Percentiles rank a stretch among this genome's conserved stretches.
Evolutionary conservation across 2,797 vertebrate genomes (phyloP).

Genomic region (Tapirus indicus): DNA sequence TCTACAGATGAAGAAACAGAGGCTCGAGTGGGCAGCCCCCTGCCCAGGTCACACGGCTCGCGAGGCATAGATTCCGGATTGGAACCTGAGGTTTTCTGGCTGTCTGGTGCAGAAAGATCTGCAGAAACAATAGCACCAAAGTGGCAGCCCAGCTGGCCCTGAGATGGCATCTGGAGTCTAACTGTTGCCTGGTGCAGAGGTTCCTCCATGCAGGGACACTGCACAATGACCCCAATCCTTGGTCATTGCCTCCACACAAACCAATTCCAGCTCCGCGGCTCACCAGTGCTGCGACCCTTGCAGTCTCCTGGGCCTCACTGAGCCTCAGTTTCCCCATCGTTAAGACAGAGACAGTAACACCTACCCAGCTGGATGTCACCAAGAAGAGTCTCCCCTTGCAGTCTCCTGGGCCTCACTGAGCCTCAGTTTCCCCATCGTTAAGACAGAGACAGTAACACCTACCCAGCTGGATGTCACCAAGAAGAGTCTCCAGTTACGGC

Average conservation of each 20-base stretch:
- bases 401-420: background rate
- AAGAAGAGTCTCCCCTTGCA: too few relatives aligned
- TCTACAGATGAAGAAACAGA: background rate
- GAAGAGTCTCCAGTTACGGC: background rate
- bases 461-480: background rate
- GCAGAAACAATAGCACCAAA: background rate
- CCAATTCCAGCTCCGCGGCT: background rate
- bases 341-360: background rate
- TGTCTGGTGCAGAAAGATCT: constrained; percentile 8
- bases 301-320: background rate
- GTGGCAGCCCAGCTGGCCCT: background rate
- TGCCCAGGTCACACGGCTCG: too few relatives aligned
- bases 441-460: background rate
- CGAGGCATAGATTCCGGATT: background rate
- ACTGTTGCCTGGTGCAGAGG: background rate
- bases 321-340: constrained; percentile 27
- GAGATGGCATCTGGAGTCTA: background rate
- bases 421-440: constrained; percentile 30
- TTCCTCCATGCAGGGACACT: background rate
- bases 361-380: background rate
- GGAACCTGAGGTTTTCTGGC: background rate
- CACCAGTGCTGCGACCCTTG: background rate
- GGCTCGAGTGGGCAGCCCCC: background rate
- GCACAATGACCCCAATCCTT: background rate
- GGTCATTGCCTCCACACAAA: background rate